Percentiles rank a stretch among this genome's conserved stretches.
Conservation (phyloP, 2,797 vertebrate genomes). For the Trachops cirrhosus region DNA sequence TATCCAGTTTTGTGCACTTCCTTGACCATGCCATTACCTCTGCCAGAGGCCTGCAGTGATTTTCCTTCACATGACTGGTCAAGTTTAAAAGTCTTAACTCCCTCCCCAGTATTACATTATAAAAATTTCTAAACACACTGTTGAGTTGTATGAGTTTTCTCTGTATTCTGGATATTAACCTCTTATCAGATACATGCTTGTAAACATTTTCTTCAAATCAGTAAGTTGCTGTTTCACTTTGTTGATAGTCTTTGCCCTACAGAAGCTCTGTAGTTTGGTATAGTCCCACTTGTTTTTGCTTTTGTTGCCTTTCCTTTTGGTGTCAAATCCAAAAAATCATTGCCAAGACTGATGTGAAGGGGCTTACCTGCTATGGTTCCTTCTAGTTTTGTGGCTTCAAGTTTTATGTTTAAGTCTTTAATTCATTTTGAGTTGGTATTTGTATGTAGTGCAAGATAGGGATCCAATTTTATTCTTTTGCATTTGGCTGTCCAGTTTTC, state of each 20-base stretch:
- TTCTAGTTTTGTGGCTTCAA: background rate
- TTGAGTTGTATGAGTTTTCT: background rate
- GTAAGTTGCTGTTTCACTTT: background rate
- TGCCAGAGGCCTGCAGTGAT: background rate
- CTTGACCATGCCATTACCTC: background rate
- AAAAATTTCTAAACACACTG: background rate
- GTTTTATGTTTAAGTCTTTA: background rate
- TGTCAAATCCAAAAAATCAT: background rate
- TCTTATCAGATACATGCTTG: background rate
- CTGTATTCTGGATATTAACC: background rate
- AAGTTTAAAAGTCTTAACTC: background rate
- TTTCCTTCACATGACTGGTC: background rate
- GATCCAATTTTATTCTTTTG: background rate
- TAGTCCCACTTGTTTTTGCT: background rate
- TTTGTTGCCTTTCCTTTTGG: background rate
- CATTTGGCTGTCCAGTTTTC: background rate
- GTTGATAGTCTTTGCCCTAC: background rate
- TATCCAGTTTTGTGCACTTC: background rate
- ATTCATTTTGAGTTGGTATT: background rate
- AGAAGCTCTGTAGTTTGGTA: background rate
- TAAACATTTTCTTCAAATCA: background rate
- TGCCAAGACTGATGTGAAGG: background rate
- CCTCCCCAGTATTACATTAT: background rate
- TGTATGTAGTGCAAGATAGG: background rate
- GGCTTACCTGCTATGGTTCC: background rate